These are phyloP conservation scores for Sinotaia quadrata DNA, from an alignment of 2,888 invertebrate species.

Conservation along the genomic window DNA sequence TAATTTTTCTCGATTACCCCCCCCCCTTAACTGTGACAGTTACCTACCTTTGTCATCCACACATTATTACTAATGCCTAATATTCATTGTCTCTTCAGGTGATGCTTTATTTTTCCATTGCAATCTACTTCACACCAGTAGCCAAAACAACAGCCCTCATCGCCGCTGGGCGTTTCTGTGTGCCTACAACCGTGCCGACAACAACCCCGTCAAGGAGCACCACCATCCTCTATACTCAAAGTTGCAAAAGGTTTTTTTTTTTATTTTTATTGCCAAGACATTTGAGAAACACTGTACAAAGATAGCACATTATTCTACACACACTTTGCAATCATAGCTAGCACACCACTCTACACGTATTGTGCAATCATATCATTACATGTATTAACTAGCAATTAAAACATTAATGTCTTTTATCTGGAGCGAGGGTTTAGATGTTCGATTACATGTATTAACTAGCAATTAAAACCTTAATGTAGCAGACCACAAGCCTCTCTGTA, in stretches of 20 bases:
- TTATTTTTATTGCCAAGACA: too few species aligned
- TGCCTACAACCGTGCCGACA: constrained; percentile 63
- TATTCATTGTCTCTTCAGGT: constrained; percentile 43
- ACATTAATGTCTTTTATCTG: not conserved
- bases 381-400: too few species aligned
- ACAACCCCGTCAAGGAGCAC: constrained; percentile 62
- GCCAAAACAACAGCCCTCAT: constrained; percentile 54
- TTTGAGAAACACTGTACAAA: too few species aligned
- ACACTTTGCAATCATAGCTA: not conserved
- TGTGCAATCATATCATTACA: too few species aligned
- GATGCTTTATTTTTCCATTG: constrained; percentile 68
- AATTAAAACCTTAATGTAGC: not conserved
- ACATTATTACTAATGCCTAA: too few species aligned
- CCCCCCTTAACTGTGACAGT: too few species aligned
- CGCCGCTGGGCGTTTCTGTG: constrained; percentile 64
- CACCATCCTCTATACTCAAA: constrained; percentile 65
- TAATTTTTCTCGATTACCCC: too few species aligned
- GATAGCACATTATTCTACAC: not conserved
- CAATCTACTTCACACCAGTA: constrained; percentile 66
- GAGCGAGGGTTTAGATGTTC: not conserved
- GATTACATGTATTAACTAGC: not conserved
- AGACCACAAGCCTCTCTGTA: too few species aligned
- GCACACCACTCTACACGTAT: not conserved
- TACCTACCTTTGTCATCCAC: too few species aligned
- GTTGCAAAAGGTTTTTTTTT: constrained; percentile 54